Base-by-base conservation (phyloP, 1,140 invertebrate genomes). In the Drosophila kohkoa region DNA sequence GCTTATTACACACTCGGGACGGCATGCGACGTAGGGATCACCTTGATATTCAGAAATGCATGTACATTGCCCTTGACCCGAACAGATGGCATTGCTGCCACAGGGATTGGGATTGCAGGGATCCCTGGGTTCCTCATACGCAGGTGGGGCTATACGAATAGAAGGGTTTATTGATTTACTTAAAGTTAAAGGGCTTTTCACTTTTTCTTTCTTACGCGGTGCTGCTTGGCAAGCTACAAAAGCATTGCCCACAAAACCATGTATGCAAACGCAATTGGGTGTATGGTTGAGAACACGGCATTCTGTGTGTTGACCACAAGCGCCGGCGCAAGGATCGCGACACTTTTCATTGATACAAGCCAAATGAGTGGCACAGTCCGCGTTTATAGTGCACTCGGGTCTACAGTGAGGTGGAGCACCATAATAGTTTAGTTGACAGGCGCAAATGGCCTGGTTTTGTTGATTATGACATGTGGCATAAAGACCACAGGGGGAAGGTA, bases 231-330 rank as follows among this genome's bases (percentile, higher is more conserved):
- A 97, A 45, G 94, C 93, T 1, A 95, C 94, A 81, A 97, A 97
- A 48, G 97, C 96, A 94, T 97, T 96, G 20, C 97, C 97, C 8
- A 95, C 95, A 81, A 95, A 96, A 65, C 96, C 96, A 62, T 94
- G 86, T 45, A 94, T 93, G 92, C 97, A 98, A 10, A 95, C 95
- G 81, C 97, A 98, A 20, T 95, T 95, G 1, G 97, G 96, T 78
- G 96, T 96, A 83, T 98, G 97, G 83, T 96, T 96, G 6, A 96
- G 95, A 1, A 97, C 96, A 76, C 95, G 95, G 89, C 97, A 98
- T 78, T 96, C 94, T 11, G 97, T 96, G 92, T 97, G 96, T 54
- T 95, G 94, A 6, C 96, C 96, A 92, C 96, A 97, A 41, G 96
- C 97, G 67, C 95, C 96, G 43, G 94, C 92, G 79, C 96, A 97